Evolutionary conservation across 2,113 vertebrate species (phyloP).

Genomic region (Mugil cephalus): DNA sequence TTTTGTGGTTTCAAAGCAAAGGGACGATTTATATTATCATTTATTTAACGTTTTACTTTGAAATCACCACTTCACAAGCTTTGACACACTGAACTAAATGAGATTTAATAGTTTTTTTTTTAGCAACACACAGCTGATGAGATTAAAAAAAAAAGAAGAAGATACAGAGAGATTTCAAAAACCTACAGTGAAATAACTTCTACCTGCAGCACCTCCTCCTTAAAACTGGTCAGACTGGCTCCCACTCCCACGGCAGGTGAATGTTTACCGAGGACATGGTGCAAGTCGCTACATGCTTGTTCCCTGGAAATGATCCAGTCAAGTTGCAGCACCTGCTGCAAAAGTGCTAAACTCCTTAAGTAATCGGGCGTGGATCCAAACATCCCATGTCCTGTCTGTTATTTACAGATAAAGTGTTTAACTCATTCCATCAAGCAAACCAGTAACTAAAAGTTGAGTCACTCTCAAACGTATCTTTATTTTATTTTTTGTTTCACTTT

Average conservation of each 20-base stretch:
- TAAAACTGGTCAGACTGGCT: slow-evolving; percentile 64
- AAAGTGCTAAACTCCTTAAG: slow-evolving; percentile 4
- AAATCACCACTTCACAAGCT: too few relatives aligned
- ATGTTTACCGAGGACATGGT: slow-evolving; percentile 17
- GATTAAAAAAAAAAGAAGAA: too few relatives aligned
- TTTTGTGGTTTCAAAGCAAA: too few relatives aligned
- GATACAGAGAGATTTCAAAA: too few relatives aligned
- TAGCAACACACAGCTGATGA: too few relatives aligned
- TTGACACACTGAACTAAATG: too few relatives aligned
- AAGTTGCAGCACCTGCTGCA: slow-evolving; percentile 22
- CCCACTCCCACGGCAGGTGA: slow-evolving; percentile 51
- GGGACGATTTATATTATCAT: too few relatives aligned
- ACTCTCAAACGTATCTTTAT: too few relatives aligned
- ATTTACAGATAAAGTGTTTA: not conserved
- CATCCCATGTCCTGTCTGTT: not conserved
- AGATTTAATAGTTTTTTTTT: too few relatives aligned
- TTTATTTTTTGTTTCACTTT: not conserved
- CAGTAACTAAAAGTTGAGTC: too few relatives aligned
- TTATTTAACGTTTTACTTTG: too few relatives aligned
- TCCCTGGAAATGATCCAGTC: not conserved
- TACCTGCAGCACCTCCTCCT: not conserved
- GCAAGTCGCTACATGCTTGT: slow-evolving; percentile 41
- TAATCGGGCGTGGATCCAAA: not conserved
- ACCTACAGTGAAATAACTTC: not conserved
- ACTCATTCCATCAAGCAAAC: not conserved